Conservation (phyloP, 2,797 vertebrate species). For the Amniataba percoides region DNA sequence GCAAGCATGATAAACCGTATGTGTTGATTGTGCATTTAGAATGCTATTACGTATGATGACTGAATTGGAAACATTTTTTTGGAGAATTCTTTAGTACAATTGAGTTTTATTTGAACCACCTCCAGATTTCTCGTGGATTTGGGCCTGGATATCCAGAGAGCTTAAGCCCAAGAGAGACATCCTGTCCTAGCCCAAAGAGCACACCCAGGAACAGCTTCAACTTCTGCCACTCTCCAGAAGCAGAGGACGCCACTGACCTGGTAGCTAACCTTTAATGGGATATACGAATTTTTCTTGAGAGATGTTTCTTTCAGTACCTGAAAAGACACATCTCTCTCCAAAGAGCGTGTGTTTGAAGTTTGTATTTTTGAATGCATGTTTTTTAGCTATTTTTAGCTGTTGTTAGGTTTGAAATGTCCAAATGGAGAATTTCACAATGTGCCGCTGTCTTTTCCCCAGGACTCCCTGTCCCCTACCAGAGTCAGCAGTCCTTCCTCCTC, state of each 20-base stretch:
- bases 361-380: background rate
- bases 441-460: slow-evolving; percentile 77
- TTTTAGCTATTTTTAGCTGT: background rate
- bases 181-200: slow-evolving; percentile 83
- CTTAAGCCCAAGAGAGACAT: slow-evolving; percentile 73
- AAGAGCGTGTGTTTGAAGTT: background rate
- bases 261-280: slow-evolving; percentile 59
- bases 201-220: slow-evolving; percentile 84
- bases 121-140: slow-evolving; percentile 76
- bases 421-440: background rate
- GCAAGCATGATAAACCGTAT: background rate
- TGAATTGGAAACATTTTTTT: background rate
- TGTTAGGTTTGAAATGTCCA: background rate
- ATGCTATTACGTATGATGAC: background rate
- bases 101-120: background rate
- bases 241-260: slow-evolving; percentile 82
- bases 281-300: background rate
- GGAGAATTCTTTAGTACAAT: background rate
- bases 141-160: slow-evolving; percentile 76
- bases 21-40: slow-evolving; percentile 3
- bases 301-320: background rate
- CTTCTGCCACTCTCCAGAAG: slow-evolving; percentile 85
- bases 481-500: slow-evolving; percentile 86
- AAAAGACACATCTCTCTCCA: no score
- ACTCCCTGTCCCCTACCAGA: slow-evolving; percentile 87